Percentiles rank a stretch among this genome's conserved stretches.
Evolutionary conservation across 2,797 vertebrate species (phyloP).

Genomic region (Xiphorhynchus erythropygius): DNA sequence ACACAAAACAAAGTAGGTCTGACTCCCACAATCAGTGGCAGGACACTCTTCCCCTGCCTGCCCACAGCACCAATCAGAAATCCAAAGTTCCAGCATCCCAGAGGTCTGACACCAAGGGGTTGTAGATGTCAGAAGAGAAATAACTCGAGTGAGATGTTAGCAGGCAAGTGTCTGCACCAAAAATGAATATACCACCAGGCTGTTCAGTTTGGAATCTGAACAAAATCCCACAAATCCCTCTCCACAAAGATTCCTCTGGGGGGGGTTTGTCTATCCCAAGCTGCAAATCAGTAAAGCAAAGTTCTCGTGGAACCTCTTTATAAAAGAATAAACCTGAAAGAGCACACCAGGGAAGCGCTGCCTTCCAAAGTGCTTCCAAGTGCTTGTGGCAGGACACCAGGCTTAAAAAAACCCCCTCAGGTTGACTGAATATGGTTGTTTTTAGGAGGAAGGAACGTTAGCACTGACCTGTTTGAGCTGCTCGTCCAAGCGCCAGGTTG

Average conservation of each 20-base stretch:
- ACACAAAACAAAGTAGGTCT: fast-evolving
- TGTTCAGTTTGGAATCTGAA: background rate
- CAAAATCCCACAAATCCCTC: background rate
- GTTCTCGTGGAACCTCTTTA: fast-evolving
- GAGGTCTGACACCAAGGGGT: background rate
- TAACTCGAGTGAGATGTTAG: fast-evolving
- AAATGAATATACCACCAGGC: background rate
- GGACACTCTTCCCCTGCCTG: background rate
- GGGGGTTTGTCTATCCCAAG: background rate
- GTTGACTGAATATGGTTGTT: fast-evolving
- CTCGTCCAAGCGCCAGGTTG: conserved; percentile 86
- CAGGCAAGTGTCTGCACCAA: background rate
- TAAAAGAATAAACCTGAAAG: background rate
- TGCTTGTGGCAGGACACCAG: background rate
- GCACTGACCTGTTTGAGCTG: conserved; percentile 85
- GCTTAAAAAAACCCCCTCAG: background rate
- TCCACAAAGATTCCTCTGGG: background rate
- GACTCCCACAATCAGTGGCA: background rate
- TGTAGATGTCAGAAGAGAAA: background rate
- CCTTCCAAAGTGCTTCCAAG: background rate
- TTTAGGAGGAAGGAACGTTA: background rate
- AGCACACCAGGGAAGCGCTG: fast-evolving
- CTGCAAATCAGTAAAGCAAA: background rate
- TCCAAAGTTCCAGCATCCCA: background rate
- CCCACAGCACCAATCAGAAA: background rate